Conservation (phyloP, 2,797 vertebrate species). For the Heteromormyrus szaboi region DNA sequence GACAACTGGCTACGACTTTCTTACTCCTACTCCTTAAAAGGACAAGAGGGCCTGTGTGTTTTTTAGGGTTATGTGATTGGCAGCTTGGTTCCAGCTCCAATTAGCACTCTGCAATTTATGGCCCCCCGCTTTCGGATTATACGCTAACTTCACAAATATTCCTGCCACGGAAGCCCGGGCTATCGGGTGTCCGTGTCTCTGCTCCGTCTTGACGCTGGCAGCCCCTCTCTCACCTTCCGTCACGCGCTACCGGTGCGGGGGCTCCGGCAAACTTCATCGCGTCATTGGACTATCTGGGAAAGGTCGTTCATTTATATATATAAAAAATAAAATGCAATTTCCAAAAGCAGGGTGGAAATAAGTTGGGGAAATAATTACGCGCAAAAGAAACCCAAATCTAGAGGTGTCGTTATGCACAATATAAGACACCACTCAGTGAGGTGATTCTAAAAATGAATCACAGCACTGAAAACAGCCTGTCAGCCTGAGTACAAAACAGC, state of each 20-base stretch:
- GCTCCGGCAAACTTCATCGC: neutral
- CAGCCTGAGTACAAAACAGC: neutral
- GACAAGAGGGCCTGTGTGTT: constrained; percentile 68
- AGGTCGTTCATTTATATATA: neutral
- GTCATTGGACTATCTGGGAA: neutral
- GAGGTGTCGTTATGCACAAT: neutral
- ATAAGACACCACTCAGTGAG: neutral
- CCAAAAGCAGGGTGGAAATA: neutral
- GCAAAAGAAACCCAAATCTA: neutral
- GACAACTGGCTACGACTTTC: constrained; percentile 65
- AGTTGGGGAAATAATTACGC: neutral
- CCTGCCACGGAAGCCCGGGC: constrained; percentile 68
- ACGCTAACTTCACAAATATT: constrained; percentile 80
- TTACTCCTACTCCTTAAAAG: constrained; percentile 72
- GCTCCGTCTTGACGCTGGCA: constrained; percentile 46
- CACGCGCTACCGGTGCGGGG: neutral
- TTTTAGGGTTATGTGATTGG: constrained; percentile 71
- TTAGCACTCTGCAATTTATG: constrained; percentile 79
- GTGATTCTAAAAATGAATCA: neutral
- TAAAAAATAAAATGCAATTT: neutral
- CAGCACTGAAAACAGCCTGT: neutral
- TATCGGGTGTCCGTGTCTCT: constrained; percentile 67
- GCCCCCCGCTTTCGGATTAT: constrained; percentile 78
- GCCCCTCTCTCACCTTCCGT: neutral
- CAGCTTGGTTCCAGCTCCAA: constrained; percentile 67